Base-by-base conservation (phyloP, 2,888 invertebrate species). In the Synergus itoensis region DNA sequence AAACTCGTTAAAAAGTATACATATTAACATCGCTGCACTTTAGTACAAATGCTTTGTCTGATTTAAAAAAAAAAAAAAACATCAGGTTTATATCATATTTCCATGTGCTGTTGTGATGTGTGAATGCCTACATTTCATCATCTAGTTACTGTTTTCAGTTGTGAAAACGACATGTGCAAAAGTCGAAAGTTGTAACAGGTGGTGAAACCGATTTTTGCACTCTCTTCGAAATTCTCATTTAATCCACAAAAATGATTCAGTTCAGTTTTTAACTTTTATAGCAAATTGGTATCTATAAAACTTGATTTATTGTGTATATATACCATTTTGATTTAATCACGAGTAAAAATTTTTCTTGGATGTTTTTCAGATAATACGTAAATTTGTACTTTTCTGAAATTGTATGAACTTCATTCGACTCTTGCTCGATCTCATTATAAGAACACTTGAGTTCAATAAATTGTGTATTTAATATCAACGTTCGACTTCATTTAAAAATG, bases 21-120 rank as follows among this genome's bases (percentile, higher is more conserved):
- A 28, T 84, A 87, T 88, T 87, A 89, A 90, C 90, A 89, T 90
- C 89, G 90, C 89, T 90, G 91, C 91, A 91, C 91, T 91, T 91
- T 91, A 91, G 91, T 91, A 91, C 91, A 91, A 91, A 89, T 85
- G 88, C 90, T 91, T 90, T 85, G 88, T 88, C 88, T 89, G 89
- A 86, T 88, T 41, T 78, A 90, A 86, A 85, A 43, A 43, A 65
- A 76, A 82, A 79, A 82, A 18, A 69, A 48, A 43, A 86, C 86
- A 86, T 88, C 88, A 87, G 84, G 87, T 88, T 90, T 88, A 86
- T 88, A 87, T 87, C 86, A 85, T 88, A 84, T 87, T 84, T 87
- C 84, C 85, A 86, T 89, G 84, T 87, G 86, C 83, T 87, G 82
- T 87, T 83, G 87, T 86, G 86, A 89, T 84, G 88, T 84, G 86